These are phyloP conservation scores for Bathynomus jamesi DNA, from an alignment of 1,140 invertebrate genomes.

Conservation along the genomic window DNA sequence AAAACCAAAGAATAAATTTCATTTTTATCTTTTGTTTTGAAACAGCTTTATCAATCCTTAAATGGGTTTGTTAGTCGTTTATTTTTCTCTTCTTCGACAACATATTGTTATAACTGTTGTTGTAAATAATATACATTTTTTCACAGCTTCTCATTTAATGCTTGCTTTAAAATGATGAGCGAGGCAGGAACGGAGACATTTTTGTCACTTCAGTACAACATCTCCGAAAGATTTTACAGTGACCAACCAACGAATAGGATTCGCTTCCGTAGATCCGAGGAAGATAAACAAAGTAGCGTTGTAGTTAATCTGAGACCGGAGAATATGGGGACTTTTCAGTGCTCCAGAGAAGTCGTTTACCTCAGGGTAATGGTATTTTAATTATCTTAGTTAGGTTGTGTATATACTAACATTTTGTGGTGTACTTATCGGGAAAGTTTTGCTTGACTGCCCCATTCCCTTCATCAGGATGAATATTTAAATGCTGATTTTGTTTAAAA, in stretches of 20 bases:
- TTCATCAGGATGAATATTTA: too few species aligned
- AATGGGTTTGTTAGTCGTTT: too few species aligned
- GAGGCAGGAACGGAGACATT: slow-evolving; percentile 48
- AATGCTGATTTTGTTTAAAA: too few species aligned
- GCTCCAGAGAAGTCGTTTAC: slow-evolving; percentile 55
- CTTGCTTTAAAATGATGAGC: slow-evolving; percentile 71
- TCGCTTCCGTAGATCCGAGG: slow-evolving; percentile 52
- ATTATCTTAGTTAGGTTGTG: neutral
- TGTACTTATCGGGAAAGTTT: too few species aligned
- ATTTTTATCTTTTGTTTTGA: too few species aligned
- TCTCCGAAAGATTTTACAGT: slow-evolving; percentile 71
- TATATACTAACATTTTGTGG: too few species aligned
- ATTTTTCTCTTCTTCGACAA: too few species aligned
- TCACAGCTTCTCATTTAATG: slow-evolving; percentile 70
- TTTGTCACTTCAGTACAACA: slow-evolving; percentile 59
- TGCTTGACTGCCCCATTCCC: too few species aligned
- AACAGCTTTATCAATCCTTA: too few species aligned
- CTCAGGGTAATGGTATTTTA: slow-evolving; percentile 36
- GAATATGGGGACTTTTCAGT: slow-evolving; percentile 72
- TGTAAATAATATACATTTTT: too few species aligned
- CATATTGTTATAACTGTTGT: too few species aligned
- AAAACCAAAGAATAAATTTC: too few species aligned
- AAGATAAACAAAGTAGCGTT: slow-evolving; percentile 44
- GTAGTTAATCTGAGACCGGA: slow-evolving; percentile 48
- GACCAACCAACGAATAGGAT: slow-evolving; percentile 74